Base-by-base conservation (phyloP, 2,888 invertebrate species). In the Polyploca ridens region DNA sequence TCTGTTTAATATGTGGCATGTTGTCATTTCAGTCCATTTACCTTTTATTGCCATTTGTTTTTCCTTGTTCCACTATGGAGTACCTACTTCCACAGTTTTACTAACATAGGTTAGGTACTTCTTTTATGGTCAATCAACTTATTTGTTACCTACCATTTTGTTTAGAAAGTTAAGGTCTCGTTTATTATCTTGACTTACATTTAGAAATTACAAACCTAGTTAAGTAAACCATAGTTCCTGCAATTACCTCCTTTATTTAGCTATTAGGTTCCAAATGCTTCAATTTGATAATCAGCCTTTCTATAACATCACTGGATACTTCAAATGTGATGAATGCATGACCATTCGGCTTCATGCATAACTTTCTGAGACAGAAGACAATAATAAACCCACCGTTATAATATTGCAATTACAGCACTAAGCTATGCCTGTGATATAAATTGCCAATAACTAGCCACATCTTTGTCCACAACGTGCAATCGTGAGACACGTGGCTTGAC, bases 21-120 rank as follows among this genome's bases (percentile, higher is more conserved):
- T 49, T 10, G 16, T 49, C 49, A 49, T 16, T 49, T 49, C n/a
- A 49, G 49, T 49, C 11, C 19, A 60, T 60, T 60, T 60, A 60
- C 62, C 33, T 14, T 62, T 44, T 62, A 38, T 60, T 60, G 38
- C 60, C 6, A 38, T 35, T 27, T 19, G 38, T 44, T 44, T 16
- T 49, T 16, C 44, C 44, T 44, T 44, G 14, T 16, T 49, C n/a
- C 5, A n/a, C n/a, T 49, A 49, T 14, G 14, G 3, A 44, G 33
- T 33, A 33, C n/a, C 27, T 27, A n/a, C n/a, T 27, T 27, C 27
- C 27, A 27, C 27, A 27, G 27, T 27, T 27, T 27, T 27, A 27
- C 27, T 27, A 27, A 27, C 27, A 27, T 27, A n/a, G n/a, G n/a
- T n/a, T n/a, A n/a, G n/a, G n/a, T n/a, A 27, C 27, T 27, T 27